Percentiles rank a stretch among this genome's conserved stretches.
phyloP scores from a whole-genome alignment of 1,140 invertebrate genomes.

The Caligus rogercresseyi region DNA sequence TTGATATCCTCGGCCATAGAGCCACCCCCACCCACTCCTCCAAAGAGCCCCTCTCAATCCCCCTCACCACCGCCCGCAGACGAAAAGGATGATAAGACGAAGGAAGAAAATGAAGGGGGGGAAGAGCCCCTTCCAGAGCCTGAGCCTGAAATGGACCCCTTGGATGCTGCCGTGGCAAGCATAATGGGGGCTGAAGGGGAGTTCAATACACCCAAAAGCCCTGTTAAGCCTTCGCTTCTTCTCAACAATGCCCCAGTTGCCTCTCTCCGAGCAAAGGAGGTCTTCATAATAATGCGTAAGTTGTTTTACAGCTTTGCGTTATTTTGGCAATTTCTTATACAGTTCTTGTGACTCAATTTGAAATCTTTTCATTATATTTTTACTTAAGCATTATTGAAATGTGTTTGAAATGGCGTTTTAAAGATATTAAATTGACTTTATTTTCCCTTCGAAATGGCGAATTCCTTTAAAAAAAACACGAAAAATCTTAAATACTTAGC shows the following conservation, averaged over 20 bases:
- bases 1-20: not conserved
- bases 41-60: not conserved
- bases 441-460: too few relatives aligned
- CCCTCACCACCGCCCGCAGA: not conserved
- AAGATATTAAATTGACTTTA: too few relatives aligned
- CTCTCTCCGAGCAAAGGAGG: not conserved
- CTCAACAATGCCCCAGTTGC: too few relatives aligned
- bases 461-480: too few relatives aligned
- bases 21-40: not conserved
- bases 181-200: slow-evolving; percentile 4
- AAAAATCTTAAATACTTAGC: too few relatives aligned
- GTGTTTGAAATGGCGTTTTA: too few relatives aligned
- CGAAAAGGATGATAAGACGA: not conserved
- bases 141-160: slow-evolving; percentile 6
- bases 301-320: too few relatives aligned
- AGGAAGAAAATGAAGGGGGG: not conserved
- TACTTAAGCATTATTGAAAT: too few relatives aligned
- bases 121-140: not conserved
- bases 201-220: slow-evolving; percentile 2
- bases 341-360: not conserved
- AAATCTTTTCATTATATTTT: not conserved
- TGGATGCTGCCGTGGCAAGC: slow-evolving; percentile 6
- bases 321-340: not conserved
- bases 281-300: not conserved
- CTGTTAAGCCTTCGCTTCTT: slow-evolving; percentile 9